Evolutionary conservation across 2,888 invertebrate genomes (phyloP).

Genomic region (Allacma fusca): DNA sequence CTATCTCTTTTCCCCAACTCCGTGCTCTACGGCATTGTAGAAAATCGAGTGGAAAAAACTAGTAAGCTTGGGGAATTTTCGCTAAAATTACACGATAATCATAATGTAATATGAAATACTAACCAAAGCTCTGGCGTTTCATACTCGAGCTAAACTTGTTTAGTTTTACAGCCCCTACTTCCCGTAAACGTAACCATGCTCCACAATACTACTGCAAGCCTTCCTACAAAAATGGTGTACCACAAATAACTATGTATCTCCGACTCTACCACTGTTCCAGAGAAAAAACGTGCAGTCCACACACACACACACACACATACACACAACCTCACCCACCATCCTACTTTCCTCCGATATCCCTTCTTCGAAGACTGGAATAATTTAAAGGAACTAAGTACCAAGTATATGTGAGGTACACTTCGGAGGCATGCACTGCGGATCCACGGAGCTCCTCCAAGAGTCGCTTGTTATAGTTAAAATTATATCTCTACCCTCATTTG

Average conservation of each 20-base stretch:
- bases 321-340: not conserved
- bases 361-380: not conserved
- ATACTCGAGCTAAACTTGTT: not conserved
- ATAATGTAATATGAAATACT: slow-evolving; percentile 21
- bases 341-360: not conserved
- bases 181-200: not conserved
- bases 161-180: slow-evolving; percentile 8
- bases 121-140: slow-evolving; percentile 6
- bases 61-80: not conserved
- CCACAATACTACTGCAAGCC: not conserved
- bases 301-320: not conserved
- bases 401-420: not conserved
- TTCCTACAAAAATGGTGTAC: too few relatives aligned
- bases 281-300: too few relatives aligned
- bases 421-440: too few relatives aligned
- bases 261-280: too few relatives aligned
- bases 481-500: slow-evolving; percentile 29
- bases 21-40: not conserved
- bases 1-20: slow-evolving; percentile 22
- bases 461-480: slow-evolving; percentile 7
- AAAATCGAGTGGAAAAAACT: slow-evolving; percentile 26
- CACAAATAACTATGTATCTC: too few relatives aligned
- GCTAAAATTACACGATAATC: slow-evolving; percentile 25
- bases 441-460: not conserved
- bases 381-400: not conserved